These are phyloP conservation scores for Tanaodytes sp. DNA, from an alignment of 2,888 invertebrate species.

Conservation along the genomic window DNA sequence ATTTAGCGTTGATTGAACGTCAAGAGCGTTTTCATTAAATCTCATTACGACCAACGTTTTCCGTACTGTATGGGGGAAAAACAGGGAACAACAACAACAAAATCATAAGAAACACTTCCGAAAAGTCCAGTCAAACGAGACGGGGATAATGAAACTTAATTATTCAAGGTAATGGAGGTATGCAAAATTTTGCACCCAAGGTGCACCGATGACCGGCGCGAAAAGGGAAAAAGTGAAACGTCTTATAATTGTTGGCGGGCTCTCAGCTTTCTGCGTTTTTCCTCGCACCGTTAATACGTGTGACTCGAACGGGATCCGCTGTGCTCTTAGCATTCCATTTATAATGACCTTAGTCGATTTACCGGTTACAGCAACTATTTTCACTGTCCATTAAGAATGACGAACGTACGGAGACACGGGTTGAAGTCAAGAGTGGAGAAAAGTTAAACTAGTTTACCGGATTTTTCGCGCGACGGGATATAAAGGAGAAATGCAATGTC, in stretches of 20 bases:
- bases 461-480: constrained; percentile 68
- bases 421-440: constrained; percentile 63
- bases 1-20: no score
- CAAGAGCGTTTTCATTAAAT: no score
- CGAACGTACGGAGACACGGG: constrained; percentile 45
- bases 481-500: constrained; percentile 72
- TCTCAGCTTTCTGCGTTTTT: constrained; percentile 35
- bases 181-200: no score
- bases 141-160: no score
- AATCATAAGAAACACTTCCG: no score
- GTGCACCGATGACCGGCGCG: not conserved
- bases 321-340: constrained; percentile 39
- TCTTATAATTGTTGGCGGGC: constrained; percentile 12
- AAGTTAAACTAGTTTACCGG: constrained; percentile 71
- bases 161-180: no score
- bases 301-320: constrained; percentile 25
- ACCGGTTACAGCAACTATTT: constrained; percentile 57
- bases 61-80: no score
- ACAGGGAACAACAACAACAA: no score
- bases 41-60: no score
- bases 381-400: constrained; percentile 57
- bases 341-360: constrained; percentile 53
- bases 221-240: constrained; percentile 37
- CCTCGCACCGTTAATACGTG: constrained; percentile 16
- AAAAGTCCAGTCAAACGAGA: no score